These are phyloP conservation scores for Phymorhynchus buccinoides DNA, from an alignment of 1,140 invertebrate species.

Conservation along the genomic window DNA sequence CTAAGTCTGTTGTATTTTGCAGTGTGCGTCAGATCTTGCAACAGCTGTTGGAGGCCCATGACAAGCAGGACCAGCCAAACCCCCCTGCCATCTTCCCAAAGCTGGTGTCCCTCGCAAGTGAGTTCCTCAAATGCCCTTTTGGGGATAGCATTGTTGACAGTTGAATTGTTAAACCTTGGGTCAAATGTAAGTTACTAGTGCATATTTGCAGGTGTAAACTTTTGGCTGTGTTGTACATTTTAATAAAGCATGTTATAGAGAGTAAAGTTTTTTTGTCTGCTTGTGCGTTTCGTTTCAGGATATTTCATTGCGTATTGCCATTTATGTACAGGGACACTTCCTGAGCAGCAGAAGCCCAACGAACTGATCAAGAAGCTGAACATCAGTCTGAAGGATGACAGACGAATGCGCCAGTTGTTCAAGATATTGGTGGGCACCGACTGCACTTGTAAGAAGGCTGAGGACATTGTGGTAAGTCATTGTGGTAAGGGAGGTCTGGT, in stretches of 20 bases:
- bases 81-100: slow-evolving; percentile 58
- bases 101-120: slow-evolving; percentile 62
- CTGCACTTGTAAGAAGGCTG: slow-evolving; percentile 89
- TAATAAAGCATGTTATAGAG: too few species aligned
- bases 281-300: background rate
- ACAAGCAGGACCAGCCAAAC: slow-evolving; percentile 54
- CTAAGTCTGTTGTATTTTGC: slow-evolving; percentile 37
- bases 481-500: too few species aligned
- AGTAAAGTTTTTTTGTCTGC: background rate
- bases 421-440: slow-evolving; percentile 89
- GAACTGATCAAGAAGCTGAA: slow-evolving; percentile 94
- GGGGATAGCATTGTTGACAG: too few species aligned
- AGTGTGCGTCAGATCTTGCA: slow-evolving; percentile 61
- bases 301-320: background rate
- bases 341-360: slow-evolving; percentile 92
- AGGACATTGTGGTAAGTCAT: slow-evolving; percentile 68
- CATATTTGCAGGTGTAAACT: too few species aligned
- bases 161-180: too few species aligned
- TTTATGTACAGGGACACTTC: slow-evolving; percentile 79
- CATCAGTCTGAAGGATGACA: slow-evolving; percentile 84
- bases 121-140: slow-evolving; percentile 49
- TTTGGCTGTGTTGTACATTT: too few species aligned
- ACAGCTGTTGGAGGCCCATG: slow-evolving; percentile 62
- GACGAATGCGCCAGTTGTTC: slow-evolving; percentile 85
- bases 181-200: too few species aligned